These are phyloP conservation scores for Synanthedon tipuliformis DNA, from an alignment of 2,888 invertebrate genomes.

Conservation along the genomic window DNA sequence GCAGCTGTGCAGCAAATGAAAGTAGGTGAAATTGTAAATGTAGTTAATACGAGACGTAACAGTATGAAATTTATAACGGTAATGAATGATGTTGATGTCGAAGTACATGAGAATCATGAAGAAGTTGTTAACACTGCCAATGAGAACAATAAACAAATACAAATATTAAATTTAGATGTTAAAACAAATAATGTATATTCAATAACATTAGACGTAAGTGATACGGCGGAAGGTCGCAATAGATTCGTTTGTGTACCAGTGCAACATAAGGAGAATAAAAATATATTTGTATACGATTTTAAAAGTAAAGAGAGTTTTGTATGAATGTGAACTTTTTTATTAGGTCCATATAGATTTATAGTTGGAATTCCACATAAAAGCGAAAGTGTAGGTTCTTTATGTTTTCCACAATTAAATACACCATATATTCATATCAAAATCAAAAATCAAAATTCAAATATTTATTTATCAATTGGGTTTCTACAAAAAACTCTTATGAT, in stretches of 20 bases:
- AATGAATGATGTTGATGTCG: slow-evolving; percentile 30
- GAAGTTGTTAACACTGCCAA: slow-evolving; percentile 22
- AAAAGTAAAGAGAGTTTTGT: slow-evolving; percentile 64
- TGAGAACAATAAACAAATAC: slow-evolving; percentile 65
- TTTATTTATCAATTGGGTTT: too few relatives aligned
- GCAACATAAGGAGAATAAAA: slow-evolving; percentile 45
- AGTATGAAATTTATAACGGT: slow-evolving; percentile 62
- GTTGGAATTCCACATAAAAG: neutral
- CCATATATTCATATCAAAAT: slow-evolving; percentile 5
- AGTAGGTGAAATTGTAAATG: slow-evolving; percentile 56
- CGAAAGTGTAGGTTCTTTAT: too few relatives aligned
- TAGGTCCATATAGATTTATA: neutral
- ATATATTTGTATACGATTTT: slow-evolving; percentile 67
- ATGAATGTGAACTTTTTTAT: slow-evolving; percentile 11
- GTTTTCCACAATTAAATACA: slow-evolving; percentile 3
- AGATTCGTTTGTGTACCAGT: slow-evolving; percentile 58
- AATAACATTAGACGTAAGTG: slow-evolving; percentile 59
- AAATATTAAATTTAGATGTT: slow-evolving; percentile 64
- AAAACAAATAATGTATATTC: slow-evolving; percentile 64
- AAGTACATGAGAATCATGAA: slow-evolving; percentile 28
- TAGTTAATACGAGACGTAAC: slow-evolving; percentile 57
- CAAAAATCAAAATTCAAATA: too few relatives aligned
- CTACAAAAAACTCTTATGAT: too few relatives aligned
- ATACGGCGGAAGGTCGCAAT: slow-evolving; percentile 40
- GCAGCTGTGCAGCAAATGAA: slow-evolving; percentile 41